Evolutionary conservation across 2,113 vertebrate species (phyloP).

Genomic region (Gorilla gorilla): DNA sequence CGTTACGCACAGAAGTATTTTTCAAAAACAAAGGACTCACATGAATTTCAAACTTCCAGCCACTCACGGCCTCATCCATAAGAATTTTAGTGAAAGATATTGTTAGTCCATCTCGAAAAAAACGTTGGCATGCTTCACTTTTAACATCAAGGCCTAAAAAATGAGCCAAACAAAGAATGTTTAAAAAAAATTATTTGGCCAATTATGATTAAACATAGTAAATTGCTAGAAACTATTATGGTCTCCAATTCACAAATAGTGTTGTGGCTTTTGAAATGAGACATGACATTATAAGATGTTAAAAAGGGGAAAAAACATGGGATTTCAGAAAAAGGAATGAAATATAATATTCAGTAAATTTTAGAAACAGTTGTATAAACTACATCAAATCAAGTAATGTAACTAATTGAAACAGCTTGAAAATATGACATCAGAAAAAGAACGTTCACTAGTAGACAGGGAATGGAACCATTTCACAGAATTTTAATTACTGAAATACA

Average conservation of each 20-base stretch:
- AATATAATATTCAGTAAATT: not conserved
- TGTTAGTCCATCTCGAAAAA: constrained; percentile 97
- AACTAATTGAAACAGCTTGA: not conserved
- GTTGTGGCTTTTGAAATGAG: not conserved
- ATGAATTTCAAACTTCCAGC: constrained; percentile 99
- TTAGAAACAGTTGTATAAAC: not conserved
- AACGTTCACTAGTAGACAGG: not conserved
- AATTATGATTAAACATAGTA: not conserved
- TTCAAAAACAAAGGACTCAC: constrained; percentile 85
- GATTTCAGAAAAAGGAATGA: not conserved
- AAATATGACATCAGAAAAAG: not conserved
- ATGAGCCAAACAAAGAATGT: constrained; percentile 8
- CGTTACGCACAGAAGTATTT: not conserved
- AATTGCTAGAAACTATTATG: not conserved
- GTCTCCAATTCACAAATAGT: not conserved
- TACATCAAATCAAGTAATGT: not conserved
- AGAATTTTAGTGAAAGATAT: constrained; percentile 99
- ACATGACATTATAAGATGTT: not conserved
- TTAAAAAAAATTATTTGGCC: not conserved
- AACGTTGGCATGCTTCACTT: constrained; percentile 98
- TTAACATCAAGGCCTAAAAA: constrained; percentile 95
- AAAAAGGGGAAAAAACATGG: not conserved
- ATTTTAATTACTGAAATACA: not conserved
- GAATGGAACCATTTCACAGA: not conserved
- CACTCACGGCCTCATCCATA: constrained; percentile 97